These are phyloP conservation scores for Python bivittatus DNA, from an alignment of 2,113 vertebrate genomes.

Conservation along the genomic window DNA sequence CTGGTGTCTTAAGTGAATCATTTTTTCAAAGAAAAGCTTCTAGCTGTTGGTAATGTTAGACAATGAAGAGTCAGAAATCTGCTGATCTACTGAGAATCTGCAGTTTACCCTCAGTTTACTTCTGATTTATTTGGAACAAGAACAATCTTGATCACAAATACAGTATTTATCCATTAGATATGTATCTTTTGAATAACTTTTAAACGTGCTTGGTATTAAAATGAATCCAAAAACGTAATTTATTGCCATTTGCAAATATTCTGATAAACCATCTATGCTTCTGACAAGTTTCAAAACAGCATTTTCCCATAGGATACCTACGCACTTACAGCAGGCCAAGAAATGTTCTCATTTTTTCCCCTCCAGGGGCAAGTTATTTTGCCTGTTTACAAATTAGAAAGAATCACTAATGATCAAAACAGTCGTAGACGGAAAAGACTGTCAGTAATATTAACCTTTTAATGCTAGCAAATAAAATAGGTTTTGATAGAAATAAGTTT, in stretches of 20 bases:
- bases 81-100: too few relatives aligned
- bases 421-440: conserved; percentile 29
- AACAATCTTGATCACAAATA: background rate
- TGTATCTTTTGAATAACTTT: conserved; percentile 19
- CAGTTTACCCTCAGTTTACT: background rate
- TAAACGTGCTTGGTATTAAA: background rate
- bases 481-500: background rate
- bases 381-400: conserved; percentile 71
- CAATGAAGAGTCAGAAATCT: background rate
- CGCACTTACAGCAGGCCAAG: conserved; percentile 41
- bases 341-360: conserved; percentile 34
- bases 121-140: background rate
- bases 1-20: background rate
- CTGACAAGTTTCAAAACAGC: conserved; percentile 72
- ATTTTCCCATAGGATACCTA: conserved; percentile 63
- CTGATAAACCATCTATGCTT: conserved; percentile 46
- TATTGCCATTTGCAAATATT: conserved; percentile 31
- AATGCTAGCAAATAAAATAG: background rate
- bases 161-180: background rate
- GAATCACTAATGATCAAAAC: conserved; percentile 69
- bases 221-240: conserved; percentile 12
- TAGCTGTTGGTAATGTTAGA: background rate
- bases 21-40: background rate
- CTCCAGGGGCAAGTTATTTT: conserved; percentile 55
- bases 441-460: conserved; percentile 4